These are phyloP conservation scores for Coenonympha arcania DNA, from an alignment of 2,888 invertebrate genomes.

Conservation along the genomic window DNA sequence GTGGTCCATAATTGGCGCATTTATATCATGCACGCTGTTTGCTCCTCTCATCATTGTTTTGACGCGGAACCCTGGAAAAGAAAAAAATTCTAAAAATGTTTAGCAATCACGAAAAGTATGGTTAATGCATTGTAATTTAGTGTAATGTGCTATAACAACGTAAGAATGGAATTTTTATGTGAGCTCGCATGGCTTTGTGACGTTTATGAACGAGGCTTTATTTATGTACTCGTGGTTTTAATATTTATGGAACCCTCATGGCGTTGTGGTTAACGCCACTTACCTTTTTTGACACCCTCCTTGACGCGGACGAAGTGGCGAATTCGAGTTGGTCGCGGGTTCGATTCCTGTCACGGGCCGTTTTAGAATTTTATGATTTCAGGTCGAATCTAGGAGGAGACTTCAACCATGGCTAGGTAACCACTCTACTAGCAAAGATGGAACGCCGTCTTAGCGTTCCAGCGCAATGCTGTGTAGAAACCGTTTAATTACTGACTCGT, in stretches of 20 bases:
- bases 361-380: no score
- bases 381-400: no score
- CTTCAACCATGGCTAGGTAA: no score
- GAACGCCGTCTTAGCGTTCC: no score
- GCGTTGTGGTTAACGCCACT: neutral
- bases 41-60: no score
- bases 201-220: neutral
- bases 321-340: neutral
- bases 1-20: no score
- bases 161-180: conserved; percentile 14
- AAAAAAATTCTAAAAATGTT: conserved; percentile 4
- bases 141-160: conserved; percentile 9
- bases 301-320: no score
- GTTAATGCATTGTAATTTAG: conserved; percentile 7
- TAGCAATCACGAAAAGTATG: conserved; percentile 12
- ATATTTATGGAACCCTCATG: neutral
- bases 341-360: neutral
- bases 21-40: no score
- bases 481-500: no score
- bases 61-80: neutral
- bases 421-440: no score
- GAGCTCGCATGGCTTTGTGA: conserved; percentile 2
- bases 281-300: no score
- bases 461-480: no score
- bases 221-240: conserved; percentile 6